Base-by-base conservation (phyloP, 2,113 vertebrate genomes). In the Toxotes chatareus region DNA sequence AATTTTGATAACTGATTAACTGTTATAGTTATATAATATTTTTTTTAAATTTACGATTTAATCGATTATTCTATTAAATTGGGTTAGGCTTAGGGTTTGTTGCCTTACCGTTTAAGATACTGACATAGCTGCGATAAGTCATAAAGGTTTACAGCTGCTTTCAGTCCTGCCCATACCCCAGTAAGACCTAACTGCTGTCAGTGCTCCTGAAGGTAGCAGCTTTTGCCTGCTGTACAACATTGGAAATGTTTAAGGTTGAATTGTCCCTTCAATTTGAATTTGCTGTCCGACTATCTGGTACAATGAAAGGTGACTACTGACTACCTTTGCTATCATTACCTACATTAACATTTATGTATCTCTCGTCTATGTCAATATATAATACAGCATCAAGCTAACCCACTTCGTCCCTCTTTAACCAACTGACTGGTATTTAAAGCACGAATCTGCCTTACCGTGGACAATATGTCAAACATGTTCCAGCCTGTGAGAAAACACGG, bases 401-500 rank as follows among this genome's bases (percentile, higher is more conserved):
- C 5, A 47, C 21, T 40, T 46, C 40, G 12, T 38, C 40, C 27
- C 11, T 4, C 51, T 64, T 51, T 13, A 47, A 53, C 27, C 36
- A 34, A 21, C 44, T 74, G 0, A 23, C 6, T 16, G 8, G 71
- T 3, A 38, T 56, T 59, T 53, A 7, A 66, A 34, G 0, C 34
- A 12, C 0, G 1, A 0, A 21, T 61, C 0, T 0, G 11, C 0
- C 89, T 88, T 85, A 93, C 89, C 88, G 38, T 86, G 40, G 4
- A 76, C 27, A n/a, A 64, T 73, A 79, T 63, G 47, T 85, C 47
- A 70, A 7, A n/a, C 7, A 60, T 23, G 17, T 73, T 67, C 17
- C 16, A 49, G 16, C 3, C 13, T 12, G n/a, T 47, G 12, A 57
- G 74, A 74, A 70, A 0, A 57, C 9, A 61, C 2, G 31, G 0